A percentile compares a stretch with the other conserved stretches of the same genome.
Conservation (phyloP, 2,797 vertebrate genomes). For the Peromyscus aztecus region DNA sequence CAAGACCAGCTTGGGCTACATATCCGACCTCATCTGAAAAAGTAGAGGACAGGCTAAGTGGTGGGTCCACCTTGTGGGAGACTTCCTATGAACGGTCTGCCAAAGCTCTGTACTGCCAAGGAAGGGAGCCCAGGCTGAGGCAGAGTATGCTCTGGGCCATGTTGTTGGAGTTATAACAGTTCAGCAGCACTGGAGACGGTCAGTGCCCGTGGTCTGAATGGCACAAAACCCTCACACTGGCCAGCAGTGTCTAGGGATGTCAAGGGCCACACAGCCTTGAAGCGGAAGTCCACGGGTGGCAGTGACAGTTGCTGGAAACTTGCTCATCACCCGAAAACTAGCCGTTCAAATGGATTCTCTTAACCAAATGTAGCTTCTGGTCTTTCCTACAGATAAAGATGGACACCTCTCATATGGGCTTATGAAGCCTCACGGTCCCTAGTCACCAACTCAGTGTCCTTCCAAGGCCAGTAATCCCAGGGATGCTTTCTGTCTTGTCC, state of each 20-base stretch:
- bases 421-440: background rate
- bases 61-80: background rate
- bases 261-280: background rate
- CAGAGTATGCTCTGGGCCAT: background rate
- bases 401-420: background rate
- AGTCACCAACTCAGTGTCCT: background rate
- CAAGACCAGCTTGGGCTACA: background rate
- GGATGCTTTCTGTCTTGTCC: too few relatives aligned
- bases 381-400: background rate
- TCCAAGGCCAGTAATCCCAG: background rate
- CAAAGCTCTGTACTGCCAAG: background rate
- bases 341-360: background rate
- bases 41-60: background rate
- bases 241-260: background rate
- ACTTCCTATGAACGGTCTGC: too few relatives aligned
- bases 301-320: background rate
- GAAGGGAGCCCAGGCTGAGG: background rate
- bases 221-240: background rate
- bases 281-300: background rate
- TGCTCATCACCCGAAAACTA: background rate
- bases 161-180: background rate
- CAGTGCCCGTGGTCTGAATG: too few relatives aligned
- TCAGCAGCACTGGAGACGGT: background rate
- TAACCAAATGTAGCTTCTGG: background rate
- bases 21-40: background rate